Conservation (phyloP, 2,113 vertebrate genomes). For the Hypomesus transpacificus region DNA sequence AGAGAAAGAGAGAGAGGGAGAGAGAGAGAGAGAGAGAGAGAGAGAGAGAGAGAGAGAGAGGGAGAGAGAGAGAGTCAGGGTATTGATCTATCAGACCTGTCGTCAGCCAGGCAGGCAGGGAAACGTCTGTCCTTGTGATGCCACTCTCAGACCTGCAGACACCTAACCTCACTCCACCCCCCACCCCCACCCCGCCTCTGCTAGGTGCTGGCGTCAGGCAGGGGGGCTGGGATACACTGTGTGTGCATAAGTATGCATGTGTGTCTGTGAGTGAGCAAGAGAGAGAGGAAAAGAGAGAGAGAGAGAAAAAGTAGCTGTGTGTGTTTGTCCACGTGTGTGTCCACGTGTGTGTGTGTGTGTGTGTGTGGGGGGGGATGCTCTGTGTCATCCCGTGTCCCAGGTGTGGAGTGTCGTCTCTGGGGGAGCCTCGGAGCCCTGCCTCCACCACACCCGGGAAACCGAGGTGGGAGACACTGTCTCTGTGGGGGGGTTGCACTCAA, state of each 20-base stretch:
- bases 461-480: conserved; percentile 23
- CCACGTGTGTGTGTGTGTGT: conserved; percentile 25
- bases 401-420: conserved; percentile 50
- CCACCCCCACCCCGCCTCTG: conserved; percentile 28
- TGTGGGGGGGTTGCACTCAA: conserved; percentile 44
- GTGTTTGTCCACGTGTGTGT: conserved; percentile 23
- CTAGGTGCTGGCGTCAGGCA: conserved; percentile 67
- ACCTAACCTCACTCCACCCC: conserved; percentile 63
- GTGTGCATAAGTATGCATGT: neutral
- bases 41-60: conserved; percentile 73
- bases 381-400: conserved; percentile 59
- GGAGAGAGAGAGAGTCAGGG: conserved; percentile 68
- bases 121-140: conserved; percentile 85
- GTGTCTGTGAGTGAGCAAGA: neutral
- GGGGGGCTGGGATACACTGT: conserved; percentile 8
- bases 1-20: conserved; percentile 55
- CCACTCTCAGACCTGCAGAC: conserved; percentile 88
- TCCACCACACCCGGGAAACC: no score
- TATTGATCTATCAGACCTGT: conserved; percentile 90
- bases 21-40: conserved; percentile 75
- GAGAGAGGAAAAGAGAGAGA: neutral
- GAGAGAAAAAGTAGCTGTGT: neutral
- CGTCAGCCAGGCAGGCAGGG: conserved; percentile 77
- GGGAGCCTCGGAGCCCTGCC: no score
- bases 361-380: conserved; percentile 15